phyloP scores from a whole-genome alignment of 2,113 vertebrate genomes.

The Microcebus jonahi region DNA sequence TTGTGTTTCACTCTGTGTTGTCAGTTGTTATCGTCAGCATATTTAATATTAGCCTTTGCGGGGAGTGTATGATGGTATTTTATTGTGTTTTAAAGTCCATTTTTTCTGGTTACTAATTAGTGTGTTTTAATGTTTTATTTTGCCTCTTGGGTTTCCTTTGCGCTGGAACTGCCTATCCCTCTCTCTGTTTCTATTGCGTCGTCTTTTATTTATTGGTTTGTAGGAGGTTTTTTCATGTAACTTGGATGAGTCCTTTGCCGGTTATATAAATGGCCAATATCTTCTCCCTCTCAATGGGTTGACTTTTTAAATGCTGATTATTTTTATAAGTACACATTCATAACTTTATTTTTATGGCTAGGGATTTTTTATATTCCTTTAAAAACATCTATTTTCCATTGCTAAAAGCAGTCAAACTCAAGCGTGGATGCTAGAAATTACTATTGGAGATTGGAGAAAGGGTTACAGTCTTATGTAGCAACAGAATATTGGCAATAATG shows the following conservation, averaged over 20 bases:
- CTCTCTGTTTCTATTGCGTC: background rate
- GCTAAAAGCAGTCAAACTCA: background rate
- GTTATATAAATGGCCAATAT: background rate
- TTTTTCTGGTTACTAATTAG: background rate
- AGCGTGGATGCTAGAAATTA: background rate
- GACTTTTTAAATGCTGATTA: background rate
- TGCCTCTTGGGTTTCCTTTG: background rate
- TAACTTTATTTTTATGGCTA: background rate
- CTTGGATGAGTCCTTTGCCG: background rate
- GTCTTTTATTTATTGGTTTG: background rate
- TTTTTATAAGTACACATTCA: background rate
- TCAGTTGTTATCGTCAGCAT: background rate
- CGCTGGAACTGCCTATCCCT: background rate
- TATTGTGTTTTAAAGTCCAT: background rate
- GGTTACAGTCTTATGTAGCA: background rate
- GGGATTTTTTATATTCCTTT: background rate
- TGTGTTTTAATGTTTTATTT: background rate
- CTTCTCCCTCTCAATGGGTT: background rate
- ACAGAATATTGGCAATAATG: background rate
- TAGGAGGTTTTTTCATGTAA: background rate
- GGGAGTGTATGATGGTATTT: accelerated
- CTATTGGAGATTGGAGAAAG: background rate
- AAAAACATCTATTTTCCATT: background rate
- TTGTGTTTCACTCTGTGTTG: background rate
- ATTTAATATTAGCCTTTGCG: background rate